These are phyloP conservation scores for Drosophila santomea DNA, from an alignment of 1,140 invertebrate genomes.

Conservation along the genomic window DNA sequence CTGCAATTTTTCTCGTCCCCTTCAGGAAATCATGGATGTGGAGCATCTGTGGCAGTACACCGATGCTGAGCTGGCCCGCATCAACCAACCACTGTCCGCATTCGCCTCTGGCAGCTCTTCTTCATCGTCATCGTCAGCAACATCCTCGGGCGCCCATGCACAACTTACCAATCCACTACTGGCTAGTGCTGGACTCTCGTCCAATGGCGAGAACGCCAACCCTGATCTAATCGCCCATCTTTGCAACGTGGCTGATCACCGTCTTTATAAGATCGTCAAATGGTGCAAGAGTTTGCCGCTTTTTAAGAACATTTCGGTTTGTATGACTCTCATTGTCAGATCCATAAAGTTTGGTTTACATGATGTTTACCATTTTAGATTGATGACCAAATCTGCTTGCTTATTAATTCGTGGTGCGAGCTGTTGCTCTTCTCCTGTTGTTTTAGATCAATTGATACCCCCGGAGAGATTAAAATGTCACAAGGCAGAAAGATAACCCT, in stretches of 20 bases:
- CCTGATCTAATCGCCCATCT: constrained; percentile 94
- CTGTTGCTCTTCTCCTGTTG: constrained; percentile 96
- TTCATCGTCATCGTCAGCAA: constrained; percentile 57
- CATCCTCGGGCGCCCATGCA: constrained; percentile 30
- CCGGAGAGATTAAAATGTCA: constrained; percentile 93
- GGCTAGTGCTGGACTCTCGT: constrained; percentile 87
- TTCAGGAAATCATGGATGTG: constrained; percentile 96
- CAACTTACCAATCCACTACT: constrained; percentile 87
- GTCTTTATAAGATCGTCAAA: constrained; percentile 98
- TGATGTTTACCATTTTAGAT: constrained; percentile 87
- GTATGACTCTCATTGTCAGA: constrained; percentile 47
- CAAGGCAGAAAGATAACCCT: constrained; percentile 91
- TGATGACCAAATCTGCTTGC: constrained; percentile 97
- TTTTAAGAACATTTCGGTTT: constrained; percentile 97
- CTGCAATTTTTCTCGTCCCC: no score
- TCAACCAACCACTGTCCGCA: constrained; percentile 85
- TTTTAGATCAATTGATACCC: constrained; percentile 93
- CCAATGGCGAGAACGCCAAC: constrained; percentile 88
- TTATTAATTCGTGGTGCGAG: constrained; percentile 99
- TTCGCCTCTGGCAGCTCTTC: constrained; percentile 74
- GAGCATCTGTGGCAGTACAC: constrained; percentile 97
- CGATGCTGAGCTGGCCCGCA: constrained; percentile 88
- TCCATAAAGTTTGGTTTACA: background rate
- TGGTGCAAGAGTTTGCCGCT: constrained; percentile 99
- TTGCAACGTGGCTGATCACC: constrained; percentile 97